Conservation (phyloP, 2,113 vertebrate genomes). For the Tachysurus vachellii region DNA sequence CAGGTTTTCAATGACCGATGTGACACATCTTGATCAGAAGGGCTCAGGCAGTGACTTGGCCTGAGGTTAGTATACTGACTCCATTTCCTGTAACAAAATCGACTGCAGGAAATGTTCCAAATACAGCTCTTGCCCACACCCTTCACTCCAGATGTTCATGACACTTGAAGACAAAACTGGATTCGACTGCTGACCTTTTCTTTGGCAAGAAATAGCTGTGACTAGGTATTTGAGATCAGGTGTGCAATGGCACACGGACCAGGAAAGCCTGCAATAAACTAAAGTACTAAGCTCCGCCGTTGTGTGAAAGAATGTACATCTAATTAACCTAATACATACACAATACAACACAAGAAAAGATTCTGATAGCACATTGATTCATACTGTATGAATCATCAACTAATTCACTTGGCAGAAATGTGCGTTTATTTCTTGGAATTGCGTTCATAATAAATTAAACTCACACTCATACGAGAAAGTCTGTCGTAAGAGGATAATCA, state of each 20-base stretch:
- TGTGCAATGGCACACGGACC: not conserved
- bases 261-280: not conserved
- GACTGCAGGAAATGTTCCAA: not conserved
- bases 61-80: not conserved
- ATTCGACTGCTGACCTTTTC: not conserved
- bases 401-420: not conserved
- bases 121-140: not conserved
- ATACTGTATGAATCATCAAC: slow-evolving; percentile 4
- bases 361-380: not conserved
- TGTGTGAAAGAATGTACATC: not conserved
- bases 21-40: not conserved
- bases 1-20: not conserved
- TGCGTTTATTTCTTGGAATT: slow-evolving; percentile 9
- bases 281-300: not conserved
- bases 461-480: not conserved
- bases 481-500: not conserved
- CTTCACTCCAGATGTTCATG: not conserved
- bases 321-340: not conserved
- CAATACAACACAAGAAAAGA: not conserved
- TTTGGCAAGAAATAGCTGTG: not conserved
- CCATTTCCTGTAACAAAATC: slow-evolving; percentile 11
- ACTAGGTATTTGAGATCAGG: not conserved
- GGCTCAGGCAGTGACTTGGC: not conserved
- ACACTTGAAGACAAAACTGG: not conserved
- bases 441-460: not conserved